Conservation (phyloP, 2,797 vertebrate species). For the Fundulus diaphanus region DNA sequence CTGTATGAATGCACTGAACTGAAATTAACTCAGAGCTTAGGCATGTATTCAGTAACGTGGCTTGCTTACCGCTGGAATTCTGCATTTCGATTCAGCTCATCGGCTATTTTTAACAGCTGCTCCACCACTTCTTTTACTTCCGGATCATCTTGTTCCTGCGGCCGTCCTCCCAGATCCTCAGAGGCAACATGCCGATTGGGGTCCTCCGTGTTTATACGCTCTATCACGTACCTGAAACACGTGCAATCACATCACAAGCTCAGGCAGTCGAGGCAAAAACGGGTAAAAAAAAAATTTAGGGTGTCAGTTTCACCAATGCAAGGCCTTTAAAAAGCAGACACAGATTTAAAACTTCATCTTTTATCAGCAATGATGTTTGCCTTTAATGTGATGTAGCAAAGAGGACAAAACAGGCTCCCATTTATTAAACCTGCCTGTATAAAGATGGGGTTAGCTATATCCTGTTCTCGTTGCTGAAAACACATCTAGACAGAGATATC, state of each 20-base stretch:
- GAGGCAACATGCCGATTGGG: constrained; percentile 57
- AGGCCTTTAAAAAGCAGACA: neutral
- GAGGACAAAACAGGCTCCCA: neutral
- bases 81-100: constrained; percentile 76
- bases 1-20: no score
- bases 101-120: constrained; percentile 77
- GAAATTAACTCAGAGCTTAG: neutral
- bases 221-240: constrained; percentile 75
- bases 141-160: constrained; percentile 71
- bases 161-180: constrained; percentile 76
- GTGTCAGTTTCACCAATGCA: neutral
- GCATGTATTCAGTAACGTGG: neutral
- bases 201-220: constrained; percentile 63
- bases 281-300: neutral
- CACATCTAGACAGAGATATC: neutral
- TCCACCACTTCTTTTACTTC: constrained; percentile 79
- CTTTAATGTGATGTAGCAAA: neutral
- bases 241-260: neutral
- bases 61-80: constrained; percentile 77
- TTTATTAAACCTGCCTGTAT: neutral
- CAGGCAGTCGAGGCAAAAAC: neutral
- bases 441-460: neutral
- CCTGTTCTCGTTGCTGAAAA: no score
- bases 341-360: neutral
- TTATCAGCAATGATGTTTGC: neutral